phyloP scores from a whole-genome alignment of 2,113 vertebrate species.

The Erinaceus europaeus region DNA sequence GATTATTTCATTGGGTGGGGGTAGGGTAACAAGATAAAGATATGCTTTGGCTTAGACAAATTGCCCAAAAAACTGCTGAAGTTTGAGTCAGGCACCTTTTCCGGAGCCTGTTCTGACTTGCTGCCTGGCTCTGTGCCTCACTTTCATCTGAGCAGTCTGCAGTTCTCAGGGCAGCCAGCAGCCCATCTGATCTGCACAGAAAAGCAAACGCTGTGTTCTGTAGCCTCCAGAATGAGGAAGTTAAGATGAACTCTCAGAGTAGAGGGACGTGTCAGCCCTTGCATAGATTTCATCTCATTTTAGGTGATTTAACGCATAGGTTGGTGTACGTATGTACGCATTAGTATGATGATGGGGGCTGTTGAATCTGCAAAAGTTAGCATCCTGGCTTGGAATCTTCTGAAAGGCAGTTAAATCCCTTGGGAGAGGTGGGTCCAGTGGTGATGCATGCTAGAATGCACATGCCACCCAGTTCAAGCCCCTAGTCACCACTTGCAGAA shows the following conservation, averaged over 20 bases:
- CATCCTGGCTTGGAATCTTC: background rate
- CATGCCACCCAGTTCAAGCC: no score
- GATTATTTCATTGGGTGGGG: slow-evolving; percentile 11
- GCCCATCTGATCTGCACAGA: background rate
- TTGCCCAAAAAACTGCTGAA: slow-evolving; percentile 54
- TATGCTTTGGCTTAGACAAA: slow-evolving; percentile 25
- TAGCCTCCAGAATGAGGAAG: background rate
- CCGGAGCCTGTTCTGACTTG: slow-evolving; percentile 47
- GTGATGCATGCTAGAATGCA: no score
- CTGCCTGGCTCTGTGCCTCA: background rate
- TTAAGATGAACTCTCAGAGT: background rate
- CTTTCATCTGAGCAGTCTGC: background rate
- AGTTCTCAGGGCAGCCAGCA: slow-evolving; percentile 38
- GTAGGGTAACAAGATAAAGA: slow-evolving; percentile 16
- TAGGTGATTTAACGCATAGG: background rate
- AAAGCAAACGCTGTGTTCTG: background rate
- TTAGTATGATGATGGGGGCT: background rate
- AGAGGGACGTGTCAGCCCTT: background rate
- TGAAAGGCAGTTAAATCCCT: slow-evolving; percentile 40
- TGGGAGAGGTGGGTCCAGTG: no score
- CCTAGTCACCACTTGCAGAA: no score
- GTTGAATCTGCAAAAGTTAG: background rate
- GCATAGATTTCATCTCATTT: background rate
- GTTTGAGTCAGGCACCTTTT: background rate
- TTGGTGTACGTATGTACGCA: background rate